phyloP scores from a whole-genome alignment of 2,888 invertebrate genomes.

The Caradrina kadenii region DNA sequence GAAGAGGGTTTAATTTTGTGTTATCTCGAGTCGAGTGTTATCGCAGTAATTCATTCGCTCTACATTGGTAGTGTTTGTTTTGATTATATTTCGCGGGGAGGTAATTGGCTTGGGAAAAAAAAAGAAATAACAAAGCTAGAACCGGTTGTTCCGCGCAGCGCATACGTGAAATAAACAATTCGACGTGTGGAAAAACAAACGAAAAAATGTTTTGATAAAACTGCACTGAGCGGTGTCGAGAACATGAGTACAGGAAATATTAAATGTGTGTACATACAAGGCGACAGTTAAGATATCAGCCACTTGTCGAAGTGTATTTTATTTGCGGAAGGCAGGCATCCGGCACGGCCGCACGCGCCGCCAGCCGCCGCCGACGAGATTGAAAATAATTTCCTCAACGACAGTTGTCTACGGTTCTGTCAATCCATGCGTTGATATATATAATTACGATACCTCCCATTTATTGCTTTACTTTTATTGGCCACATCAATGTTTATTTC shows the following conservation, averaged over 20 bases:
- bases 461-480: constrained; percentile 47
- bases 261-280: constrained; percentile 6
- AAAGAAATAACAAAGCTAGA: constrained; percentile 15
- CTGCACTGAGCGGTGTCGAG: background rate
- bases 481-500: constrained; percentile 53
- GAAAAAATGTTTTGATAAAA: background rate
- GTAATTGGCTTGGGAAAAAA: constrained; percentile 27
- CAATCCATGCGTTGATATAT: constrained; percentile 55
- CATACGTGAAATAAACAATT: constrained; percentile 8
- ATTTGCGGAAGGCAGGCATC: constrained; percentile 62
- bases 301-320: constrained; percentile 50
- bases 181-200: background rate
- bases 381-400: constrained; percentile 65
- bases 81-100: constrained; percentile 52
- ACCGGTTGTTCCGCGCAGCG: constrained; percentile 7
- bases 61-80: constrained; percentile 45
- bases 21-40: constrained; percentile 57
- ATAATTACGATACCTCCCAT: constrained; percentile 52
- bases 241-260: background rate
- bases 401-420: constrained; percentile 57
- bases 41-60: constrained; percentile 55
- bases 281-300: constrained; percentile 35
- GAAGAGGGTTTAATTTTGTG: constrained; percentile 63
- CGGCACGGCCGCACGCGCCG: constrained; percentile 41
- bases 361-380: constrained; percentile 38